Conservation (phyloP, 2,888 invertebrate genomes). For the Tachina fera region DNA sequence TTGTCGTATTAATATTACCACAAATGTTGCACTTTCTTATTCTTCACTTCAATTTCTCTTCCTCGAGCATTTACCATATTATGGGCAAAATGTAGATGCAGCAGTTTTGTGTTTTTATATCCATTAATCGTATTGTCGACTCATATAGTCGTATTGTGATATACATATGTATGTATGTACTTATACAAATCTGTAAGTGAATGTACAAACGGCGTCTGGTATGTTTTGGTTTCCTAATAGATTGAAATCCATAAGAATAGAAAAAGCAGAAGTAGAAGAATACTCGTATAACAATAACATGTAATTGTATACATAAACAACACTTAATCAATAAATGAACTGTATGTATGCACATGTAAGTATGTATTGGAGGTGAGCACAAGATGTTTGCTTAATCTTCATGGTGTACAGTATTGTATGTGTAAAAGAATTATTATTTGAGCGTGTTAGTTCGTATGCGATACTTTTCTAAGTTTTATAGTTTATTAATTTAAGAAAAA, state of each 20-base stretch:
- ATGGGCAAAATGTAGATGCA: slow-evolving; percentile 46
- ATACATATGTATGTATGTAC: too few relatives aligned
- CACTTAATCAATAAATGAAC: slow-evolving; percentile 53
- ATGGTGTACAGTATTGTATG: too few relatives aligned
- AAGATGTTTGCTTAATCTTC: too few relatives aligned
- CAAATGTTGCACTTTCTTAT: background rate
- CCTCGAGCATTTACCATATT: background rate
- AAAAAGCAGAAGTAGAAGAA: background rate
- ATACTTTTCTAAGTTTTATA: too few relatives aligned
- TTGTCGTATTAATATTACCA: background rate
- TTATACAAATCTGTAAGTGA: background rate
- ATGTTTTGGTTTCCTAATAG: slow-evolving; percentile 27
- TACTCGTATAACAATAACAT: slow-evolving; percentile 7
- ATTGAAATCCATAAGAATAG: slow-evolving; percentile 35
- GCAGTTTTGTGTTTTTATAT: slow-evolving; percentile 61
- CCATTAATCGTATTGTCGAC: slow-evolving; percentile 5
- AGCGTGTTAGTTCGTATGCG: too few relatives aligned
- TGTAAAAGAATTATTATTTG: too few relatives aligned
- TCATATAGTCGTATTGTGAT: slow-evolving; percentile 14
- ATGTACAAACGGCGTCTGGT: background rate
- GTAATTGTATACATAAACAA: slow-evolving; percentile 16
- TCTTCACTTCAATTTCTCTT: background rate
- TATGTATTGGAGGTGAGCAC: too few relatives aligned
- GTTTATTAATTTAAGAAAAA: too few relatives aligned
- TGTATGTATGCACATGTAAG: background rate